phyloP scores from a whole-genome alignment of 2,888 invertebrate genomes.

The Petrolisthes cinctipes region DNA sequence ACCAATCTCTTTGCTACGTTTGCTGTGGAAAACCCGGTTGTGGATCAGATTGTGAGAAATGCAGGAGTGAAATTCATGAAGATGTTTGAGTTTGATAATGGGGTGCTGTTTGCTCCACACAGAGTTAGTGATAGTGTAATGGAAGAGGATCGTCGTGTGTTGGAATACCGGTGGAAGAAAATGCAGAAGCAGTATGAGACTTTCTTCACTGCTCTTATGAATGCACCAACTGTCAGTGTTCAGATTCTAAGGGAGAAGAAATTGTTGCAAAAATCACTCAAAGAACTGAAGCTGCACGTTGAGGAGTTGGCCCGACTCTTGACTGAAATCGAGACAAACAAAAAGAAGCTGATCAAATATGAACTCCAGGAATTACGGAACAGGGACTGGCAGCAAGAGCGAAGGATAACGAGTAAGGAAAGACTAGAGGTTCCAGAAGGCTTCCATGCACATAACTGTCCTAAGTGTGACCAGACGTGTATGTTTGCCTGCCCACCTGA shows the following conservation, averaged over 20 bases:
- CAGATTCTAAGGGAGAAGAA: constrained; percentile 31
- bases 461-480: constrained; percentile 32
- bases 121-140: neutral
- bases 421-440: constrained; percentile 23
- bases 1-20: constrained; percentile 43
- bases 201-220: constrained; percentile 12
- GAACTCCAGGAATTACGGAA: constrained; percentile 42
- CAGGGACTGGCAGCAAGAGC: constrained; percentile 25
- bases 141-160: neutral
- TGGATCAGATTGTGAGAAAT: constrained; percentile 40
- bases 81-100: constrained; percentile 48
- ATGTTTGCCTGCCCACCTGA: constrained; percentile 31
- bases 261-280: constrained; percentile 25
- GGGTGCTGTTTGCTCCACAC: constrained; percentile 29
- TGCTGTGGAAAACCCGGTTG: constrained; percentile 41
- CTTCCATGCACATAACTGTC: constrained; percentile 43
- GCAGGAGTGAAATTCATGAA: constrained; percentile 33
- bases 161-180: constrained; percentile 27
- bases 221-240: constrained; percentile 33
- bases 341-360: constrained; percentile 35
- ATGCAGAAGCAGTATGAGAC: constrained; percentile 36
- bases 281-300: constrained; percentile 14
- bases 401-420: constrained; percentile 2
- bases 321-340: constrained; percentile 35
- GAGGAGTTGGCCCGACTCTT: constrained; percentile 29